Conservation (phyloP, 1,140 invertebrate species). For the Meloidogyne hapla region DNA sequence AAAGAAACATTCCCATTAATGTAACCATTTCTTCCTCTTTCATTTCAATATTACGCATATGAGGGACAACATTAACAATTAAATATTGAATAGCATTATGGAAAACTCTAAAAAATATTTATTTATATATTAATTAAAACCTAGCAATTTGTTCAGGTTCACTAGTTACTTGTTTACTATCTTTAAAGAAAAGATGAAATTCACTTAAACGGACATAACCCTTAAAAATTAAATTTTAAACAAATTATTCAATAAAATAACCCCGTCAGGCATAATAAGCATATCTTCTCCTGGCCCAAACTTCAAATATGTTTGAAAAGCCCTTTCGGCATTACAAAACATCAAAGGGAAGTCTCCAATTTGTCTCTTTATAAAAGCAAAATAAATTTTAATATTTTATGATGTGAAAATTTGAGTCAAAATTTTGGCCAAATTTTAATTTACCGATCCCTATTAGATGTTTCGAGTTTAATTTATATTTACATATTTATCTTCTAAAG, state of each 20-base stretch:
- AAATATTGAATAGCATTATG: conserved; percentile 48
- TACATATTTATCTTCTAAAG: conserved; percentile 37
- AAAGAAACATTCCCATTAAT: conserved; percentile 47
- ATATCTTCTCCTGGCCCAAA: conserved; percentile 43
- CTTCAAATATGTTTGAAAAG: conserved; percentile 48
- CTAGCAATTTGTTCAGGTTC: conserved; percentile 47
- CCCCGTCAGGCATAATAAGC: conserved; percentile 44
- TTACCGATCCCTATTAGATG: no score
- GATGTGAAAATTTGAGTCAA: no score
- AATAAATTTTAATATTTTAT: no score
- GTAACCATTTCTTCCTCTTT: conserved; percentile 48
- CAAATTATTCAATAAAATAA: background rate
- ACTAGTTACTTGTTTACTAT: conserved; percentile 37
- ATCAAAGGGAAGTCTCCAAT: conserved; percentile 21
- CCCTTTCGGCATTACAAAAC: conserved; percentile 51
- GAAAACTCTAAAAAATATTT: conserved; percentile 44
- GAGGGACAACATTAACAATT: conserved; percentile 47
- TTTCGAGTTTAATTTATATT: no score
- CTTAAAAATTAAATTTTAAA: conserved; percentile 7
- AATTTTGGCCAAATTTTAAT: no score
- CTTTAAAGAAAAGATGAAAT: conserved; percentile 52
- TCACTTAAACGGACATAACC: conserved; percentile 49
- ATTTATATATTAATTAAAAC: conserved; percentile 12
- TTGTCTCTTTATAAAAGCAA: no score
- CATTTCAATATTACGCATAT: conserved; percentile 48